Evolutionary conservation across 2,113 vertebrate species (phyloP).

Genomic region (Melanostigma gelatinosum): DNA sequence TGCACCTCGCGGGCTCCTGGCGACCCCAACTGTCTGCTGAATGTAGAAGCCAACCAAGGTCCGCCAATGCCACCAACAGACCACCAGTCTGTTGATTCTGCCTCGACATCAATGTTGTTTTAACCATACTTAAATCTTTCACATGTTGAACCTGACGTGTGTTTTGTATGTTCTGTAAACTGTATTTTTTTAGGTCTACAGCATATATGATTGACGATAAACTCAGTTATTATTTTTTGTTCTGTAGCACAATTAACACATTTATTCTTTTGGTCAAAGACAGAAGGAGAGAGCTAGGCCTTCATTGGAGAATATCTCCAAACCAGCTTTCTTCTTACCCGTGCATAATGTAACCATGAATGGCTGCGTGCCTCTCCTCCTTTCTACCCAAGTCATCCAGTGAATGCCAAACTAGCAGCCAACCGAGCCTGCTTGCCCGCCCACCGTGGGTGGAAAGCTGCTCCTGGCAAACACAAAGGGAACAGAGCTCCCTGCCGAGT

Average conservation of each 20-base stretch:
- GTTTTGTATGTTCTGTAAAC: neutral
- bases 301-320: conserved; percentile 43
- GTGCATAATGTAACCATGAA: conserved; percentile 73
- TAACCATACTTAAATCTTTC: neutral
- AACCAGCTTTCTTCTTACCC: conserved; percentile 47
- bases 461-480: conserved; percentile 75
- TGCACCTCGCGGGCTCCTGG: conserved; percentile 65
- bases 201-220: conserved; percentile 2
- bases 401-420: conserved; percentile 73
- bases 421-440: conserved; percentile 56
- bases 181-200: neutral
- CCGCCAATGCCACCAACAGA: neutral
- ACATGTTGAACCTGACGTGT: conserved; percentile 20
- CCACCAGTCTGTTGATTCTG: neutral
- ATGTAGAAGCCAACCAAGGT: conserved; percentile 31
- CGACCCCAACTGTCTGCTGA: conserved; percentile 79
- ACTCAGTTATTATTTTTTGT: conserved; percentile 11
- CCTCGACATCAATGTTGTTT: neutral
- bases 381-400: conserved; percentile 63
- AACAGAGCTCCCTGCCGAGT: conserved; percentile 76
- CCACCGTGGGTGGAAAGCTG: conserved; percentile 83
- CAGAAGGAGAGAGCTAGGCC: neutral
- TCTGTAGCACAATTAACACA: conserved; percentile 33
- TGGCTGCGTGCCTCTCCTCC: conserved; percentile 72
- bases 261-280: conserved; percentile 23